Percentiles rank a stretch among this genome's conserved stretches.
Evolutionary conservation across 2,113 vertebrate genomes (phyloP).

Genomic region (Ginglymostoma cirratum): DNA sequence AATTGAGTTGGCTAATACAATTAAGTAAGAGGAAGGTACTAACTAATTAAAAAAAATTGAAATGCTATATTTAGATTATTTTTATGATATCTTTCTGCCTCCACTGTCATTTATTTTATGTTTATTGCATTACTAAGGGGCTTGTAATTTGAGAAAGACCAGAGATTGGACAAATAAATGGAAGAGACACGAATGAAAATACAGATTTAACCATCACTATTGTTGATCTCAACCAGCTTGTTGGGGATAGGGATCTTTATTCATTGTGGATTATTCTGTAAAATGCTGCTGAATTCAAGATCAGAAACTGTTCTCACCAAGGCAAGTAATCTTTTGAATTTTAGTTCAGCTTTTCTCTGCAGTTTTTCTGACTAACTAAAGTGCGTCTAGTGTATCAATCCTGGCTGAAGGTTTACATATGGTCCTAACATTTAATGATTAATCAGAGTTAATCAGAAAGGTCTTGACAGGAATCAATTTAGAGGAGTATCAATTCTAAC

Average conservation of each 20-base stretch:
- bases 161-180: not conserved
- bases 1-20: not conserved
- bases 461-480: not conserved
- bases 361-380: not conserved
- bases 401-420: not conserved
- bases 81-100: not conserved
- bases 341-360: not conserved
- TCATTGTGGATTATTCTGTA: not conserved
- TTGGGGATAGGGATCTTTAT: not conserved
- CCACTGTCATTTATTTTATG: not conserved
- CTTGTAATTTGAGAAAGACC: not conserved
- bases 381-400: not conserved
- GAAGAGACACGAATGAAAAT: not conserved
- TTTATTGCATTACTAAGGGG: not conserved
- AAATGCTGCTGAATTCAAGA: not conserved
- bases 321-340: not conserved
- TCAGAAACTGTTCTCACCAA: not conserved
- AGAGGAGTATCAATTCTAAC: not conserved
- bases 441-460: not conserved
- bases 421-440: not conserved
- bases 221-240: not conserved
- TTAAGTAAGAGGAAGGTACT: constrained; percentile 5
- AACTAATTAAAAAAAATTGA: constrained; percentile 27
- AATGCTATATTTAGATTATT: not conserved
- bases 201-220: not conserved